Conservation (phyloP, 2,113 vertebrate genomes). For the Callospermophilus lateralis region DNA sequence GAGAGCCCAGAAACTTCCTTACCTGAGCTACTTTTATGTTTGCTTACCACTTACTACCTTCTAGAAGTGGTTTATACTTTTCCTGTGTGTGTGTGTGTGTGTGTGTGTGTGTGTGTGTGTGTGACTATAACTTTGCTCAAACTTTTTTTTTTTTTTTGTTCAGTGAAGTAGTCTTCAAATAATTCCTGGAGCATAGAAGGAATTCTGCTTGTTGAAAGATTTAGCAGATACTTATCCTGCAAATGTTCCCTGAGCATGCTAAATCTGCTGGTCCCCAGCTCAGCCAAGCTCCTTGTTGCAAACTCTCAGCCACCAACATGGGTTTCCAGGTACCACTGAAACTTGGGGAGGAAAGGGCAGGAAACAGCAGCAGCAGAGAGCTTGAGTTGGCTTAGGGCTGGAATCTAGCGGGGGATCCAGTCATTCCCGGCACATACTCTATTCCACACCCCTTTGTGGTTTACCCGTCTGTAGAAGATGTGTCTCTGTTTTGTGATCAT, state of each 20-base stretch:
- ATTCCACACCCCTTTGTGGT: neutral
- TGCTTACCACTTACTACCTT: neutral
- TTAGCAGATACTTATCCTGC: neutral
- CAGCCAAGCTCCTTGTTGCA: rapidly evolving
- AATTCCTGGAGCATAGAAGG: neutral
- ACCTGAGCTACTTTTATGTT: neutral
- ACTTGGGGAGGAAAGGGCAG: neutral
- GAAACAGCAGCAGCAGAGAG: no score
- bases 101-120: no score
- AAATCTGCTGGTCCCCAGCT: neutral
- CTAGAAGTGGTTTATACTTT: neutral
- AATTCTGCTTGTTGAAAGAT: neutral
- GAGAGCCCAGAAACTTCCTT: neutral
- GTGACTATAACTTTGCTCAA: neutral
- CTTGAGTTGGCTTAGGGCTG: neutral
- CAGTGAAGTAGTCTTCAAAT: neutral
- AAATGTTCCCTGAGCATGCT: neutral
- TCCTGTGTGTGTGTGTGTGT: no score
- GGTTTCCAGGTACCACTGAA: neutral
- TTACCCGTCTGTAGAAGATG: neutral
- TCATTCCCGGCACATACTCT: rapidly evolving
- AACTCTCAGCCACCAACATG: neutral
- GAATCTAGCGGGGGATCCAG: neutral
- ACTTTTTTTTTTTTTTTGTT: neutral
- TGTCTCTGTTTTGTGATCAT: neutral